Percentiles rank a stretch among this genome's conserved stretches.
These are phyloP conservation scores for Smutsia temminckii DNA, from an alignment of 2,797 vertebrate species.

Conservation along the genomic window DNA sequence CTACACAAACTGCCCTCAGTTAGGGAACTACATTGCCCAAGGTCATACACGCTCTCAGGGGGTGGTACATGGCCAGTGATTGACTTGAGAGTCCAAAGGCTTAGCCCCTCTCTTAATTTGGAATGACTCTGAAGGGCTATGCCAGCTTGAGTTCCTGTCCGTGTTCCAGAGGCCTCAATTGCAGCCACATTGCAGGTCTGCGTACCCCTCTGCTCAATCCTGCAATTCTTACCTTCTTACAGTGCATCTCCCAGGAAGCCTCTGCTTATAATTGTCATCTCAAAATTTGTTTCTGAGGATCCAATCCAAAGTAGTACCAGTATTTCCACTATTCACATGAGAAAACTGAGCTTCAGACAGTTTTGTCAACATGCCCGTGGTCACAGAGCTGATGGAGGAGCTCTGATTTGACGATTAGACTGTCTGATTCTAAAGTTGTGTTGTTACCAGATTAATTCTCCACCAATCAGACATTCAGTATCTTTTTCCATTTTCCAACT, in stretches of 20 bases:
- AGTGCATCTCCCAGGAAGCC: not conserved
- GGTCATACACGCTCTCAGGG: not conserved
- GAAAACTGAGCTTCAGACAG: not conserved
- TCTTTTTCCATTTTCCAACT: not conserved
- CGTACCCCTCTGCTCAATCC: not conserved
- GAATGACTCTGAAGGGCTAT: not conserved
- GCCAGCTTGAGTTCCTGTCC: not conserved
- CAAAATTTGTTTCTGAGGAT: not conserved
- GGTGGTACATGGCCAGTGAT: not conserved
- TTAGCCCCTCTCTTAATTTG: not conserved
- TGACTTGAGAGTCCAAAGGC: not conserved
- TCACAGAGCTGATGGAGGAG: not conserved
- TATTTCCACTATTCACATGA: not conserved
- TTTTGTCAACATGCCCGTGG: not conserved
- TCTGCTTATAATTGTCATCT: not conserved
- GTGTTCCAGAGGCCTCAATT: not conserved
- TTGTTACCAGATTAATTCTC: not conserved
- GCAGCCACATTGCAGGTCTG: not conserved
- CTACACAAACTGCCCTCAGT: not conserved
- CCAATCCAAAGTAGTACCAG: not conserved
- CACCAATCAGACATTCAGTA: not conserved
- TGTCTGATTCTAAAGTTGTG: not conserved
- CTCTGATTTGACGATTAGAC: not conserved
- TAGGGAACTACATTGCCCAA: not conserved
- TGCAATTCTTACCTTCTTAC: not conserved